phyloP scores from a whole-genome alignment of 2,888 invertebrate genomes.

The Theretra japonica region DNA sequence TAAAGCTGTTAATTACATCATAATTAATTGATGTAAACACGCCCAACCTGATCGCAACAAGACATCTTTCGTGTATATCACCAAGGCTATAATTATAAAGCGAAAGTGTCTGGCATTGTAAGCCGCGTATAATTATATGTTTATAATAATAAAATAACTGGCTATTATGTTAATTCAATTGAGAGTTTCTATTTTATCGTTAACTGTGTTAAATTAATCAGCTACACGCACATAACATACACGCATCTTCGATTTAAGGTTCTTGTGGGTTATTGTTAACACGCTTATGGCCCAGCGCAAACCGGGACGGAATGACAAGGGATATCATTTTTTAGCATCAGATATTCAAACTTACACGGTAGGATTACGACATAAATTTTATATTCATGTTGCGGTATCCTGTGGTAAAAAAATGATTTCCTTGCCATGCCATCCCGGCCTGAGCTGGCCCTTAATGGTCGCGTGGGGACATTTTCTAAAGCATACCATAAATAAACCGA shows the following conservation, averaged over 20 bases:
- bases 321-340: too few species aligned
- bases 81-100: background rate
- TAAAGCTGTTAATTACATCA: background rate
- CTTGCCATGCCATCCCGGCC: too few species aligned
- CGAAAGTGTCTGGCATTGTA: slow-evolving; percentile 11
- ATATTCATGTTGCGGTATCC: too few species aligned
- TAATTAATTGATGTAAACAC: background rate
- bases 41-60: background rate
- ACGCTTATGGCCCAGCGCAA: too few species aligned
- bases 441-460: too few species aligned
- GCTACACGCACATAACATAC: background rate
- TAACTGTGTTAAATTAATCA: background rate
- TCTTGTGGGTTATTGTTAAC: background rate
- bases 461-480: background rate
- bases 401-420: too few species aligned
- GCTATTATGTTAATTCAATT: slow-evolving; percentile 18
- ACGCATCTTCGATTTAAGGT: background rate
- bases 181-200: slow-evolving; percentile 25
- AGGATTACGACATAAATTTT: too few species aligned
- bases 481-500: too few species aligned
- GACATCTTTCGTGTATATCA: slow-evolving; percentile 6
- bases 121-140: slow-evolving; percentile 6
- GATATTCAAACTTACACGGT: too few species aligned
- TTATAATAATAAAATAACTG: slow-evolving; percentile 22
- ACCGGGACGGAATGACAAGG: too few species aligned